Percentiles rank a stretch among this genome's conserved stretches.
Evolutionary conservation across 2,113 vertebrate genomes (phyloP).

Genomic region (Eurystomus gularis): DNA sequence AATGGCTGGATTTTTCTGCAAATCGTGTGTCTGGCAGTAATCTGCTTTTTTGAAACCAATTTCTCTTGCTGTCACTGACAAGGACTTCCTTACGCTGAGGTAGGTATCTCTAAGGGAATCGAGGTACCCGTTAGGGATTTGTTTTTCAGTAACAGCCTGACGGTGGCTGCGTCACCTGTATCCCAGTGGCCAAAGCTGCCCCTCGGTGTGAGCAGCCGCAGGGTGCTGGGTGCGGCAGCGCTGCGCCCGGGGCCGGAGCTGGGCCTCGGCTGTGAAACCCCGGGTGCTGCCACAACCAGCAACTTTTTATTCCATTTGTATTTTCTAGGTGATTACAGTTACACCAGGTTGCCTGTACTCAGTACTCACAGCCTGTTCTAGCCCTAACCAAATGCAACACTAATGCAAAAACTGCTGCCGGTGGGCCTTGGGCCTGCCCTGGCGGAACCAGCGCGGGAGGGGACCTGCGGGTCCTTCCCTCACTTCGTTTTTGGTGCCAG

Average conservation of each 20-base stretch:
- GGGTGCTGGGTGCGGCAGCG: background rate
- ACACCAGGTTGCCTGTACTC: background rate
- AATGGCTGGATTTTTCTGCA: conserved; percentile 25
- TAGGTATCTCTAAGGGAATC: background rate
- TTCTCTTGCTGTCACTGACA: background rate
- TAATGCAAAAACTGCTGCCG: conserved; percentile 14
- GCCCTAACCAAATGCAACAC: conserved; percentile 9
- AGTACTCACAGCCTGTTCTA: background rate
- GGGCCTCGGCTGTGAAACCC: background rate
- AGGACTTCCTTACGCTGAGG: background rate
- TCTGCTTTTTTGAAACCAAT: conserved; percentile 27
- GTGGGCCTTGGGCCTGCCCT: background rate
- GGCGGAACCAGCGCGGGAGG: background rate
- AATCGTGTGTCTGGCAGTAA: conserved; percentile 32
- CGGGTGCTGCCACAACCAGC: background rate
- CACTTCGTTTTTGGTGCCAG: background rate
- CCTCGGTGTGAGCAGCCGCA: background rate
- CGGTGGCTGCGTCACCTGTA: background rate
- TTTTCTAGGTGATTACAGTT: background rate
- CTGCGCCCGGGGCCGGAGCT: background rate
- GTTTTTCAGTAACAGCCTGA: background rate
- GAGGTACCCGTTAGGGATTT: background rate
- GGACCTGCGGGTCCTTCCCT: background rate
- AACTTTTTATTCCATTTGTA: background rate
- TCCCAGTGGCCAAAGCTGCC: background rate